Evolutionary conservation across 23 tunicate species (phyloP).

Genomic region (Phallusia fumigata): DNA sequence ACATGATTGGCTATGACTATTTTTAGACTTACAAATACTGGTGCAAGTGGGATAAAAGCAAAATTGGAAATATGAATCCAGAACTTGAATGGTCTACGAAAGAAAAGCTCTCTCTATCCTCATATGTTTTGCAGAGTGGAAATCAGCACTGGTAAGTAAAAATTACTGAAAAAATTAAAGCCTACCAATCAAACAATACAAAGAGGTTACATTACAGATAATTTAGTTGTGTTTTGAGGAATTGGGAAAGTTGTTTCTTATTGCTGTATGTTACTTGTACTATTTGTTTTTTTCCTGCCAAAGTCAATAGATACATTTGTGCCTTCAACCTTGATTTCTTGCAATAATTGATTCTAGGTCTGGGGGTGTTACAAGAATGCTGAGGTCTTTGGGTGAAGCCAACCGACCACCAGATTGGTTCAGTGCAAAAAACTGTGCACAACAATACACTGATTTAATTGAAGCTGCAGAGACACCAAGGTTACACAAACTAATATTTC

Average conservation of each 20-base stretch:
- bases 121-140: conserved; percentile 73
- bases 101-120: conserved; percentile 79
- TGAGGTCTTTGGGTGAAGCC: conserved; percentile 71
- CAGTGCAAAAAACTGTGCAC: conserved; percentile 82
- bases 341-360: conserved; percentile 20
- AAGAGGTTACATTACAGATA: no score
- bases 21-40: no score
- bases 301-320: no score
- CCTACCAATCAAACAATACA: no score
- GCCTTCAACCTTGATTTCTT: no score
- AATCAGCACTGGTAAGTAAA: conserved; percentile 87
- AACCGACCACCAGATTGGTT: conserved; percentile 84
- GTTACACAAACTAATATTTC: background rate
- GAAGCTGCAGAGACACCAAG: conserved; percentile 56
- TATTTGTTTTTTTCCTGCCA: no score
- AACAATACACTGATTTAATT: conserved; percentile 70
- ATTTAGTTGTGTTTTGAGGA: no score
- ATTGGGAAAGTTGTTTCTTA: background rate
- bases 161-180: no score
- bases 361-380: conserved; percentile 59
- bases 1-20: no score
- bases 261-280: no score
- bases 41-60: background rate
- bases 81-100: conserved; percentile 74
- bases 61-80: conserved; percentile 39